Base-by-base conservation (phyloP, 2,797 vertebrate species). In the Halcyon leucocephala region DNA sequence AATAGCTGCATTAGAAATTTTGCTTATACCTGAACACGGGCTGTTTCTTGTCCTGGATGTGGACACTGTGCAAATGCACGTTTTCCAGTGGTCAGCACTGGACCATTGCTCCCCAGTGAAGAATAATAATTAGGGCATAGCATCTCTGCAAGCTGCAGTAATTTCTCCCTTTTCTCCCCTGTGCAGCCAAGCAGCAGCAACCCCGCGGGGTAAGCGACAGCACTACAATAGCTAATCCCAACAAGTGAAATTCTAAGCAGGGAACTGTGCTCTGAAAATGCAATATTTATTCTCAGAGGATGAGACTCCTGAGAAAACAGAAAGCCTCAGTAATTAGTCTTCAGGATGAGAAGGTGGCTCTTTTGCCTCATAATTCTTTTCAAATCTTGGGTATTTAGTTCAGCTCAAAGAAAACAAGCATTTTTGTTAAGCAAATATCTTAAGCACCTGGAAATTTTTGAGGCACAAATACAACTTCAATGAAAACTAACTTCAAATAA, bases 131-230 rank as follows among this genome's bases (percentile, higher is more conserved):
- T n/a, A 78, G 52, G 74, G 54, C 58, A 82, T 86, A 80, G 58
- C 73, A 88, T 61, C 91, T 78, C 86, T 69, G 65, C 55, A 39
- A 83, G 35, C 31, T 17, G 18, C 54, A 48, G 62, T n/a, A n/a
- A 91, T 95, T 94, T 97, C 87, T 74, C 81, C 9, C 82, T 94
- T 97, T 90, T 31, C 93, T 96, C 91, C 93, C 91, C 93, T 35
- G 21, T 74, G 88, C 84, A 86, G 92, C 96, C 93, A 73, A 91
- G 90, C 83, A 55, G 86, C 62, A 96, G 91, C 77, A 31, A 58
- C 82, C 69, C 93, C 7, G 12, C n/a, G 4, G 96, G 91, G 92
- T 13, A 67, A 28, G 71, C 69, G 90, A 84, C 83, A 76, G 72
- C 82, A 54, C 84, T 48, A 93, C 90, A 88, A 95, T 76, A 97